A percentile compares a stretch with the other conserved stretches of the same genome.
These are phyloP conservation scores for Dendrolimus houi DNA, from an alignment of 2,888 invertebrate genomes.

Conservation along the genomic window DNA sequence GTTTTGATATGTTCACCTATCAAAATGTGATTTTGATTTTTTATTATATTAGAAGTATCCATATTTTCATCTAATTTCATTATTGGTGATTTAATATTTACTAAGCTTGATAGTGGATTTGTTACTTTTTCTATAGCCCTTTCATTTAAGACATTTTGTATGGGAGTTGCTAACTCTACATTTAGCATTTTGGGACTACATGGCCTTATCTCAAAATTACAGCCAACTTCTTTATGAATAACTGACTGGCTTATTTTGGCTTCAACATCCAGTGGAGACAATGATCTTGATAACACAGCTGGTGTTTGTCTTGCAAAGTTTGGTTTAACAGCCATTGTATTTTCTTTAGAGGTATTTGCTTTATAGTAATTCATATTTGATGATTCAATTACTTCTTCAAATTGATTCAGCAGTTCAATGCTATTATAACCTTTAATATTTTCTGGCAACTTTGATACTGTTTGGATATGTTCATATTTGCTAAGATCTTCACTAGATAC, in stretches of 20 bases:
- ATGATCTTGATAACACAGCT: constrained; percentile 38
- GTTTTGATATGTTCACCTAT: constrained; percentile 27
- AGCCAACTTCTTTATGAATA: constrained; percentile 72
- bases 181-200: constrained; percentile 71
- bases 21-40: constrained; percentile 23
- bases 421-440: constrained; percentile 70
- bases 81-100: constrained; percentile 31
- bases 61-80: constrained; percentile 29
- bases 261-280: constrained; percentile 70
- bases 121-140: constrained; percentile 61
- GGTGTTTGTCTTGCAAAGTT: constrained; percentile 20
- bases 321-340: constrained; percentile 24
- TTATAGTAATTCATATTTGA: constrained; percentile 41
- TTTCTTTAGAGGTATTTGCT: constrained; percentile 26
- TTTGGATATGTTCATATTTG: constrained; percentile 72
- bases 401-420: constrained; percentile 62
- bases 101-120: constrained; percentile 38
- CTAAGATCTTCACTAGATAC: constrained; percentile 64
- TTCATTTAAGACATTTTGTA: constrained; percentile 51
- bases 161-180: constrained; percentile 57
- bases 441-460: constrained; percentile 68
- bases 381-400: constrained; percentile 65
- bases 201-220: constrained; percentile 72
- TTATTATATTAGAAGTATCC: constrained; percentile 23
- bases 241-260: constrained; percentile 72